These are phyloP conservation scores for Nylanderia fulva DNA, from an alignment of 1,140 invertebrate species.

Conservation along the genomic window DNA sequence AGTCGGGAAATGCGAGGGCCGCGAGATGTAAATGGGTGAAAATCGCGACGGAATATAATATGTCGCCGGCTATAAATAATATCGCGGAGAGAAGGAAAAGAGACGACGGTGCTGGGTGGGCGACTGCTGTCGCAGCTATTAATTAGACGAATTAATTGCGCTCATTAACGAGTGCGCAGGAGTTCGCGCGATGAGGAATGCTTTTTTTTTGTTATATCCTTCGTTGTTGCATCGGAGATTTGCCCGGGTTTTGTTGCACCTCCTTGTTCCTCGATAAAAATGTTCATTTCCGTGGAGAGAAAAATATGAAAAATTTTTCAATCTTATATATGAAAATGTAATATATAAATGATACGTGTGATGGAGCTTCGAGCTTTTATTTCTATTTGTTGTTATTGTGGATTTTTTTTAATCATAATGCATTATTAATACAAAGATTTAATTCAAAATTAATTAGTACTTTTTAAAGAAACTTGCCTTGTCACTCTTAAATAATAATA, in stretches of 20 bases:
- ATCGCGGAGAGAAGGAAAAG: constrained; percentile 38
- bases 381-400: background rate
- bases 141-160: constrained; percentile 75
- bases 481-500: background rate
- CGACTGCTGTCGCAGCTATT: constrained; percentile 72
- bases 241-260: constrained; percentile 20
- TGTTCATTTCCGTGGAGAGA: background rate
- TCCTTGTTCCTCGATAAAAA: constrained; percentile 10
- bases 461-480: background rate
- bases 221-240: background rate
- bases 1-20: constrained; percentile 71
- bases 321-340: background rate
- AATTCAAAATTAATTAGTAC: background rate
- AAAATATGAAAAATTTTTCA: background rate
- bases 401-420: background rate
- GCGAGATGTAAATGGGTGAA: constrained; percentile 41
- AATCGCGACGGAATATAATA: constrained; percentile 70
- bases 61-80: constrained; percentile 73
- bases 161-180: constrained; percentile 69
- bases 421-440: background rate
- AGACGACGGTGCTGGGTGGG: background rate
- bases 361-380: background rate
- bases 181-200: constrained; percentile 10
- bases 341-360: background rate
- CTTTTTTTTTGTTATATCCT: constrained; percentile 43